Percentiles rank a stretch among this genome's conserved stretches.
Evolutionary conservation across 2,888 invertebrate species (phyloP).

Genomic region (Galerucella calmariensis): DNA sequence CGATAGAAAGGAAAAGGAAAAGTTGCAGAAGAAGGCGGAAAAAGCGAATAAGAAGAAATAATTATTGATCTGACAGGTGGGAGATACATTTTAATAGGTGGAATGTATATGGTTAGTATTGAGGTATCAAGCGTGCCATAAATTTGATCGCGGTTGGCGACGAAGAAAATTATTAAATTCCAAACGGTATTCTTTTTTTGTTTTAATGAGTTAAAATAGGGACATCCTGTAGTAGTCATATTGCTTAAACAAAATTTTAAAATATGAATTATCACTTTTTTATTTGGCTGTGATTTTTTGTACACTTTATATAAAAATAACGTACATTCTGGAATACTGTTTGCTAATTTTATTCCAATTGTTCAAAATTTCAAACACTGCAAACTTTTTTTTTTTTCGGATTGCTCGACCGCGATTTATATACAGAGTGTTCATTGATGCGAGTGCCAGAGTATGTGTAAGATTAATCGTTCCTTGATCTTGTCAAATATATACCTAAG

Average conservation of each 20-base stretch:
- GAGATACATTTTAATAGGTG: not conserved
- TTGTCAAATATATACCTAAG: slow-evolving; percentile 40
- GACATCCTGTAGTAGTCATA: no score
- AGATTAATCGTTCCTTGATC: slow-evolving; percentile 38
- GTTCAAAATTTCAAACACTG: not conserved
- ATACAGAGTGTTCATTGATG: slow-evolving; percentile 15
- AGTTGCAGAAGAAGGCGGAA: slow-evolving; percentile 87
- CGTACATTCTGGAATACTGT: not conserved
- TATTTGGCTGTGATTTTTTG: not conserved
- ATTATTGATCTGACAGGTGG: not conserved
- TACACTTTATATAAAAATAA: not conserved
- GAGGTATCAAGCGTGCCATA: slow-evolving; percentile 11
- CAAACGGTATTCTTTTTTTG: not conserved
- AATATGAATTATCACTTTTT: not conserved
- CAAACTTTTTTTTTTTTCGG: slow-evolving; percentile 2
- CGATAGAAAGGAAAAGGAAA: slow-evolving; percentile 84
- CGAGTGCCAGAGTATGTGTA: slow-evolving; percentile 30
- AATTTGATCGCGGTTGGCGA: not conserved
- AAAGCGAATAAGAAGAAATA: slow-evolving; percentile 75
- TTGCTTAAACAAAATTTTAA: not conserved
- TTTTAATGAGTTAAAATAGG: not conserved
- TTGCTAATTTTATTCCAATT: not conserved
- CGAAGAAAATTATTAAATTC: not conserved
- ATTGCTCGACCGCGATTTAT: not conserved
- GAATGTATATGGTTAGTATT: not conserved